phyloP scores from a whole-genome alignment of 2,113 vertebrate species.

The Suncus etruscus region DNA sequence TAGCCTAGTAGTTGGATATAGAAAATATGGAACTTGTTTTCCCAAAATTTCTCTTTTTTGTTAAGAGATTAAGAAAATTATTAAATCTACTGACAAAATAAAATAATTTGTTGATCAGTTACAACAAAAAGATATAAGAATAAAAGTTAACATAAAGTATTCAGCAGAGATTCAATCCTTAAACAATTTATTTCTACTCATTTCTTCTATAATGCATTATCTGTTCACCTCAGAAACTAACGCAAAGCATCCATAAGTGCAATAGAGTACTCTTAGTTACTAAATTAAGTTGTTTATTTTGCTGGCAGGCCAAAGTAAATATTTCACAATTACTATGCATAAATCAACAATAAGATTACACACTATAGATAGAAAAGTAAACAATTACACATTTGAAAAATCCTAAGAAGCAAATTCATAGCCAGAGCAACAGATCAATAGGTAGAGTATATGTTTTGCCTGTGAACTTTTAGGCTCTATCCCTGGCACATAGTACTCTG shows the following conservation, averaged over 20 bases:
- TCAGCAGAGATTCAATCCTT: conserved; percentile 16
- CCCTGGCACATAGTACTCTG: too few relatives aligned
- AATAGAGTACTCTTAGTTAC: not conserved
- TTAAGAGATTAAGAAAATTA: too few relatives aligned
- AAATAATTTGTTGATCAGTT: too few relatives aligned
- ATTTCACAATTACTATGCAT: conserved; percentile 3
- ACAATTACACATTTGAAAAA: not conserved
- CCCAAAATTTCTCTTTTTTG: not conserved
- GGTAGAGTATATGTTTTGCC: too few relatives aligned
- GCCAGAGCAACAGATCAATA: too few relatives aligned
- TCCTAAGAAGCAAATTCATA: not conserved
- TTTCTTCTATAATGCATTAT: conserved; percentile 4
- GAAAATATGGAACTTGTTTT: not conserved
- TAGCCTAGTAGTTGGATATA: not conserved
- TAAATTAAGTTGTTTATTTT: conserved; percentile 33
- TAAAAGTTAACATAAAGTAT: conserved; percentile 11
- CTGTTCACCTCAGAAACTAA: not conserved
- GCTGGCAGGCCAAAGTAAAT: not conserved
- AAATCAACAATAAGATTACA: not conserved
- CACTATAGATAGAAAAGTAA: not conserved
- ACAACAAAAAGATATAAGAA: not conserved
- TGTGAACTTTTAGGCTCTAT: too few relatives aligned
- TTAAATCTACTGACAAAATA: too few relatives aligned
- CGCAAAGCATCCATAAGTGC: not conserved
- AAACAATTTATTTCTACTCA: not conserved